A percentile compares a stretch with the other conserved stretches of the same genome.
These are phyloP conservation scores for Acrocyrtus sp. DNA, from an alignment of 2,888 invertebrate genomes.

Conservation along the genomic window DNA sequence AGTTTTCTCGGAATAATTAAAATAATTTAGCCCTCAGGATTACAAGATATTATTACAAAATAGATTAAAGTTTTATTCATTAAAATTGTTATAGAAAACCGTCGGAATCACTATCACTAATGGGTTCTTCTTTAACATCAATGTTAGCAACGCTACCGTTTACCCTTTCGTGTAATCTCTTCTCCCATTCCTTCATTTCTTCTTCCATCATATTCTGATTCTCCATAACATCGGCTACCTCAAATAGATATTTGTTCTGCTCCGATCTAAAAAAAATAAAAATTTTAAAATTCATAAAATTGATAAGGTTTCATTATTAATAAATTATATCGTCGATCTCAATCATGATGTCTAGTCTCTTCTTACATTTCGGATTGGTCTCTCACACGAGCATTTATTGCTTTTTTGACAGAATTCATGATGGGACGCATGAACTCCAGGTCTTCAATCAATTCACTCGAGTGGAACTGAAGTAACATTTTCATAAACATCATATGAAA, in stretches of 20 bases:
- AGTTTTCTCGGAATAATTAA: too few relatives aligned
- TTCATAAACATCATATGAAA: slow-evolving; percentile 88
- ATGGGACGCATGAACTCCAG: slow-evolving; percentile 27
- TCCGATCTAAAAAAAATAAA: slow-evolving; percentile 2
- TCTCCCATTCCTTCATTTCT: too few relatives aligned
- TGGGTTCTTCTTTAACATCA: too few relatives aligned
- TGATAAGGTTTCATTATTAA: too few relatives aligned
- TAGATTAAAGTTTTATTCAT: not conserved
- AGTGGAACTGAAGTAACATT: slow-evolving; percentile 73
- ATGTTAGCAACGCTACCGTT: too few relatives aligned
- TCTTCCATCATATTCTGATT: not conserved
- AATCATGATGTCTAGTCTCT: not conserved
- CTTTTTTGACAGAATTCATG: slow-evolving; percentile 29
- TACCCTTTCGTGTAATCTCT: too few relatives aligned
- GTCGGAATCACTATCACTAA: too few relatives aligned
- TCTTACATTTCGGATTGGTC: slow-evolving; percentile 23
- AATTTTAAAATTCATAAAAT: slow-evolving; percentile 1
- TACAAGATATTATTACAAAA: not conserved
- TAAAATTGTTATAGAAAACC: slow-evolving; percentile 2
- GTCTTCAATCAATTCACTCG: slow-evolving; percentile 11
- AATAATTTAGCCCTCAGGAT: too few relatives aligned
- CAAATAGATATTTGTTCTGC: slow-evolving; percentile 31
- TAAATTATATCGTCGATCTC: too few relatives aligned
- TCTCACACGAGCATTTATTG: slow-evolving; percentile 19
- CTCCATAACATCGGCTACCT: slow-evolving; percentile 17